Conservation (phyloP, 2,888 invertebrate species). For the Oxyscelio sp. region DNA sequence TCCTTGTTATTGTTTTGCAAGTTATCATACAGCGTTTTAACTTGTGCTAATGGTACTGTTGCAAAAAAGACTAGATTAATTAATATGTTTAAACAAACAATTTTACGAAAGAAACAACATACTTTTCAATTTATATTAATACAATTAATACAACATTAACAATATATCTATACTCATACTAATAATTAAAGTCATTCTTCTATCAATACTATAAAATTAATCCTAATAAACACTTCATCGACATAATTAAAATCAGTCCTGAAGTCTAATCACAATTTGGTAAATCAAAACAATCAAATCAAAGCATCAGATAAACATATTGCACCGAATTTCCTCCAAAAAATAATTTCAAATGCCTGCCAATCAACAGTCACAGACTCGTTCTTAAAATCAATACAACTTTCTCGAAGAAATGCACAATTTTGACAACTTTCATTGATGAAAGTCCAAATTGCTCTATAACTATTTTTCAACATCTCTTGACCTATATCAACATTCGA, state of each 20-base stretch:
- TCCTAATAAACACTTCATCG: conserved; percentile 12
- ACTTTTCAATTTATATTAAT: too few species aligned
- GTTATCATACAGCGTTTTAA: conserved; percentile 91
- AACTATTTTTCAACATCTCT: too few species aligned
- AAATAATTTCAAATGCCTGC: too few species aligned
- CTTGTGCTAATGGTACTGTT: conserved; percentile 92
- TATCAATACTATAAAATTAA: neutral
- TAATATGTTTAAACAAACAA: too few species aligned
- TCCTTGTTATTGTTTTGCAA: conserved; percentile 91
- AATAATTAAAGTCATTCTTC: neutral
- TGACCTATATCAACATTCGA: too few species aligned
- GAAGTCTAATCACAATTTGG: neutral
- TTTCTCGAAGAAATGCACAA: too few species aligned
- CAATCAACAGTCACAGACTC: neutral
- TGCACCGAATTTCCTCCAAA: neutral
- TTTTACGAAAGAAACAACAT: too few species aligned
- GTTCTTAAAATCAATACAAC: conserved; percentile 2
- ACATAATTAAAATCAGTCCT: conserved; percentile 27
- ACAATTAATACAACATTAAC: too few species aligned
- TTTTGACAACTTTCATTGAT: conserved; percentile 23
- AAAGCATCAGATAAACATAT: neutral
- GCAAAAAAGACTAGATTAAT: too few species aligned
- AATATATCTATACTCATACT: too few species aligned
- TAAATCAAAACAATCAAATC: neutral
- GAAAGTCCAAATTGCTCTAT: neutral